Evolutionary conservation across 2,888 invertebrate species (phyloP).

Genomic region (Hartigia nigra): DNA sequence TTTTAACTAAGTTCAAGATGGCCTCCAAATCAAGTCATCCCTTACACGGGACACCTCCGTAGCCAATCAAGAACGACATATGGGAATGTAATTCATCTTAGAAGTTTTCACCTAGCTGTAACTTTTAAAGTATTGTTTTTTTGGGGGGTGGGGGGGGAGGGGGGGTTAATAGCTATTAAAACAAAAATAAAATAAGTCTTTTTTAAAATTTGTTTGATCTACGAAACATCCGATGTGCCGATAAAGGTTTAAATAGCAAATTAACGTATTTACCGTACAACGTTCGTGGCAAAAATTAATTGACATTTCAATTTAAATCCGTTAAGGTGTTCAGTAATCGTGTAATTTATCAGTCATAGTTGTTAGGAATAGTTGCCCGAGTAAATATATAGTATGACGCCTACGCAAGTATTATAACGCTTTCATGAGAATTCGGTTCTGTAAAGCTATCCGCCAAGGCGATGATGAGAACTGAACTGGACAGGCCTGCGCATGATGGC

Average conservation of each 20-base stretch:
- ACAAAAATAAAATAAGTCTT: too few species aligned
- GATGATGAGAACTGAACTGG: constrained; percentile 29
- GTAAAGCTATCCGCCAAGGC: neutral
- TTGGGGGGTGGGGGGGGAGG: too few species aligned
- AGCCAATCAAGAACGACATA: too few species aligned
- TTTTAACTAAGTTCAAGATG: neutral
- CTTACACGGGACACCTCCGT: too few species aligned
- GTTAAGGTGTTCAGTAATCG: neutral
- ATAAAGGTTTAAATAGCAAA: neutral
- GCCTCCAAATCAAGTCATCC: neutral
- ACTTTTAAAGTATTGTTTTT: too few species aligned
- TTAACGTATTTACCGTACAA: neutral
- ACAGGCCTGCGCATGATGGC: constrained; percentile 48
- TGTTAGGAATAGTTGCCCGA: too few species aligned
- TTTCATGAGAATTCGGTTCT: neutral
- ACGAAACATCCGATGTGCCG: too few species aligned
- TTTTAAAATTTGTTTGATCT: too few species aligned
- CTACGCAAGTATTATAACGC: neutral
- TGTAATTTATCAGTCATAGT: too few species aligned
- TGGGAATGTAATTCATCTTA: too few species aligned
- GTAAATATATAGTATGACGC: neutral
- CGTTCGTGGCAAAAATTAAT: neutral
- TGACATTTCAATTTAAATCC: neutral
- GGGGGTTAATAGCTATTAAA: too few species aligned
- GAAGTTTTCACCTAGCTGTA: too few species aligned